Evolutionary conservation across 2,888 invertebrate species (phyloP).

Genomic region (Phania funesta): DNA sequence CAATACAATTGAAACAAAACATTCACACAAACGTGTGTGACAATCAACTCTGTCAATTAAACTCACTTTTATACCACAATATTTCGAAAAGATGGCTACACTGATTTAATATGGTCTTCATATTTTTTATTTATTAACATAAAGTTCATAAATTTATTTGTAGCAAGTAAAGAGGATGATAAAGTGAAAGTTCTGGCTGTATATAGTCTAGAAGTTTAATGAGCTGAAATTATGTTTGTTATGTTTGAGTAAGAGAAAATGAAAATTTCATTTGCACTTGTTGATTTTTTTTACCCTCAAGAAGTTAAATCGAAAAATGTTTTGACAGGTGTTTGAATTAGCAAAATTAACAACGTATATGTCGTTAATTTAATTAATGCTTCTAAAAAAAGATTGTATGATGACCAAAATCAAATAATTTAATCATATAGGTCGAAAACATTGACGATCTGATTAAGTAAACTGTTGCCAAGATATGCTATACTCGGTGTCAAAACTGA

Average conservation of each 20-base stretch:
- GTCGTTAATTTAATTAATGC: no score
- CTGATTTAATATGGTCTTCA: conserved; percentile 28
- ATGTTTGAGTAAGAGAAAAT: neutral
- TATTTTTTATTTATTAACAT: neutral
- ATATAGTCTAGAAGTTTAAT: neutral
- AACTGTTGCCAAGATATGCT: no score
- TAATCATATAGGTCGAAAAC: no score
- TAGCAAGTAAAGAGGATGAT: neutral
- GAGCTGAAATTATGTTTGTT: neutral
- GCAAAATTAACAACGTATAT: no score
- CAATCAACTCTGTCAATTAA: conserved; percentile 63
- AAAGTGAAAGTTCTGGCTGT: conserved; percentile 23
- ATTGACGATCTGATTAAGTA: no score
- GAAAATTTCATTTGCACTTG: neutral
- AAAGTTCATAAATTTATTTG: neutral
- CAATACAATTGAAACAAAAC: conserved; percentile 69
- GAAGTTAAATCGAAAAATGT: no score
- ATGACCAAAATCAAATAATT: no score
- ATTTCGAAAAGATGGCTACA: conserved; percentile 32
- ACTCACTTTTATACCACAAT: conserved; percentile 55
- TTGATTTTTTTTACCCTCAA: no score
- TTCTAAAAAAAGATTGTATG: no score
- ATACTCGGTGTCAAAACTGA: no score
- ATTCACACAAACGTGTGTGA: conserved; percentile 16
- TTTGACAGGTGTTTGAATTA: no score